Conservation (phyloP, 2,888 invertebrate genomes). For the Lycia hirtaria region DNA sequence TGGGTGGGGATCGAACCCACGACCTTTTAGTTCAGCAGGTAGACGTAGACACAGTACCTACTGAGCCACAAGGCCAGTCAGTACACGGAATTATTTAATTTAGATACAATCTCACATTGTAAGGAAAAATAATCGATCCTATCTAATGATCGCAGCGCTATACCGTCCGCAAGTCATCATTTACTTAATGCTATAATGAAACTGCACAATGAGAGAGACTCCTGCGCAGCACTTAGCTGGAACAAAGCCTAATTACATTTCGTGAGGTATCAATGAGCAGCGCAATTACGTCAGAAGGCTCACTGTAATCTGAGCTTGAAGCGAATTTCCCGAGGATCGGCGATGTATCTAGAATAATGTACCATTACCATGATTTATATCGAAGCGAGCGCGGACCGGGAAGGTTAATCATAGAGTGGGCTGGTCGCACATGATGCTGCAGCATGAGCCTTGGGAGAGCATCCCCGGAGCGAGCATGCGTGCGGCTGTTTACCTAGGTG, state of each 20-base stretch:
- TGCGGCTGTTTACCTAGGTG: constrained; percentile 13
- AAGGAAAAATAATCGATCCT: constrained; percentile 37
- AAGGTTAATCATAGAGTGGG: constrained; percentile 75
- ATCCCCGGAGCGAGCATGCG: constrained; percentile 42
- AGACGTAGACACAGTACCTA: too few species aligned
- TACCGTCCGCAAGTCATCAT: constrained; percentile 60
- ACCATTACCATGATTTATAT: constrained; percentile 84
- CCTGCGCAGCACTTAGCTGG: constrained; percentile 66
- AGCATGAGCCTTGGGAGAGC: constrained; percentile 58
- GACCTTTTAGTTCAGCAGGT: too few species aligned
- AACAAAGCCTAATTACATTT: constrained; percentile 81
- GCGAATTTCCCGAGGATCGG: constrained; percentile 78
- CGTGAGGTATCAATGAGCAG: constrained; percentile 81
- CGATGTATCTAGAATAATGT: constrained; percentile 80
- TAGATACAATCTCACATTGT: constrained; percentile 39
- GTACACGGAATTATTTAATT: constrained; percentile 40
- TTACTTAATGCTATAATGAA: constrained; percentile 68
- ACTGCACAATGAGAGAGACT: constrained; percentile 68
- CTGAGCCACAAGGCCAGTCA: constrained; percentile 1
- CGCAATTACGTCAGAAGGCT: constrained; percentile 77
- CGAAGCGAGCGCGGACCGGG: constrained; percentile 72
- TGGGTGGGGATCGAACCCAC: too few species aligned
- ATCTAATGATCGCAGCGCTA: too few species aligned
- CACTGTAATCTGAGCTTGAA: constrained; percentile 73
- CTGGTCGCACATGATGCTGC: constrained; percentile 68